Evolutionary conservation across 1,140 invertebrate species (phyloP), one percentile per base, ranked within the genome.

Genomic region (Tetragonula clypearis): DNA sequence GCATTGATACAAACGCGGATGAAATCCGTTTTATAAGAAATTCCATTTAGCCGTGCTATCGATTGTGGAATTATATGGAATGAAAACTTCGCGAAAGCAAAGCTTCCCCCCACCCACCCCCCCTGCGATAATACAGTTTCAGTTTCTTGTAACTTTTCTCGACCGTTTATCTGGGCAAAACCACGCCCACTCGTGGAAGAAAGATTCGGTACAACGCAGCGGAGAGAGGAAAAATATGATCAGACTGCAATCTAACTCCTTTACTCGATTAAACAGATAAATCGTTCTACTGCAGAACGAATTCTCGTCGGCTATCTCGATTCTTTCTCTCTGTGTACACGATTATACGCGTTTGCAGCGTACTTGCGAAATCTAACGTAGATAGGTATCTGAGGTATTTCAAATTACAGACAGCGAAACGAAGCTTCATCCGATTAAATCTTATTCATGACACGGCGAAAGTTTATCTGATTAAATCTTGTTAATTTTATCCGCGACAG

Each of bases 11-110:
- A 82, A 77, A 82, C 53, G 62, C 62, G 8, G 53, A 0, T 12
- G 2, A 26, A 5, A 19, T 14, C 17, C 49, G 41, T 41, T 82
- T 76, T 76, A 68, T 77, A 68, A 35, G 26, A 26, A 56, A 82
- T 68, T 82, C 73, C 56, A 68, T 76, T 55, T 82, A 82, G 56
- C 62, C 62, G 26, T 11, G 62, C 72, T 68, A 77, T 82, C 81
- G 81, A 82, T 82, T 82, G 58, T 26, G 73, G 73, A 82, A 82
- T 82, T 82, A 68, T 68, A 26, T 56, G 73, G n/a, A 83, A 83
- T 41, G 81, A 77, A 83, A 62, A 26, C 53, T 77, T 77, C 23
- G 26, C 62, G 62, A 56, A 19, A 30, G 17, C 19, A 19, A 68
- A 68, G 21, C 30, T 66, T 53, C 23, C 15, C 9, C 53, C 30